Evolutionary conservation across 2,797 vertebrate genomes (phyloP), one percentile per base, ranked within the genome.

Genomic region (Sitta carolinensis): DNA sequence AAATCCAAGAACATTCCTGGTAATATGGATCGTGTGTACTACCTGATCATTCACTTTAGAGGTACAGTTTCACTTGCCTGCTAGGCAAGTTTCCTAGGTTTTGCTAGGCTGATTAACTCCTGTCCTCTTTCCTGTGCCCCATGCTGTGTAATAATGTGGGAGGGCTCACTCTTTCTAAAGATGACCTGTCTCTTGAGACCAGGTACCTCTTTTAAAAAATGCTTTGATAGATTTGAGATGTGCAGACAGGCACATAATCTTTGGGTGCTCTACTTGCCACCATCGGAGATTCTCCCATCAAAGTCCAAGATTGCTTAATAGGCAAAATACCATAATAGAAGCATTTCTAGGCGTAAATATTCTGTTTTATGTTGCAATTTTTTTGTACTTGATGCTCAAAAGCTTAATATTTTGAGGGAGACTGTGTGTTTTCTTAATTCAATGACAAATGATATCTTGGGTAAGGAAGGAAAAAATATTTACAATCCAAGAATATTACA

Each of bases 1-100:
- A 77, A 84, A 74, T 47, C 14, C 43, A 62, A 16, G 11, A 75
- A 10, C 2, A 16, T 15, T 42, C 6, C 22, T 55, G 16, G 36
- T 47, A 47, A 51, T 13, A 48, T 55, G 25, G n/a, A 75, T 4
- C 9, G 7, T 0, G 0, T 16, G 5, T 42, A 3, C 22, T 47
- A 4, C 43, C 16, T 42, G 13, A 18, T 36, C 9, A 1, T 34
- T 57, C 30, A 38, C 6, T 52, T 70, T 40, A 32, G 9, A 62
- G 13, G 25, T 47, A 9, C 7, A 50, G 9, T 47, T 89, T 80
- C 64, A 45, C 26, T 67, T 82, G 7, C 38, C 30, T 85, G 9
- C 8, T 42, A 16, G 45, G 59, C 7, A 9, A 16, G 9, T 48
- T 58, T 77, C 32, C 11, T 32, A 23, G 43, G 6, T 79, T 79